These are phyloP conservation scores for Stenodera caucasica DNA, from an alignment of 2,888 invertebrate genomes.

Conservation along the genomic window DNA sequence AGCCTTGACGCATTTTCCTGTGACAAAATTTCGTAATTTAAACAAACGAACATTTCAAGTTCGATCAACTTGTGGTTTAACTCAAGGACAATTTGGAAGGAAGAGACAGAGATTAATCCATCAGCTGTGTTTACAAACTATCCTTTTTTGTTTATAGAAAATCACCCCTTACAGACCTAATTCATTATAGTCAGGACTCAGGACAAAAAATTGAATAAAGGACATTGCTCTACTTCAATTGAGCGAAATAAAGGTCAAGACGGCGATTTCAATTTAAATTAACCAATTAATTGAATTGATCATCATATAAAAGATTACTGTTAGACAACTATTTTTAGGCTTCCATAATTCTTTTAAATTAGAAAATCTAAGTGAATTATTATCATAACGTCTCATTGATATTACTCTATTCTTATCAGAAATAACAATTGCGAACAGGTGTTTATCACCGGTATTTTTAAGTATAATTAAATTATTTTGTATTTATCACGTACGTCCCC, in stretches of 20 bases:
- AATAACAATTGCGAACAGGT: slow-evolving; percentile 13
- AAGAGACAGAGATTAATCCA: neutral
- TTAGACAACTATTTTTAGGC: neutral
- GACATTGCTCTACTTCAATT: neutral
- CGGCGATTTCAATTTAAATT: slow-evolving; percentile 2
- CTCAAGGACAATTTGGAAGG: neutral
- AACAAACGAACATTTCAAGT: neutral
- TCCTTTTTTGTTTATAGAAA: neutral
- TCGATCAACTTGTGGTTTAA: neutral
- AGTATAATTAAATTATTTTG: neutral
- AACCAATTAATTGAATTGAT: neutral
- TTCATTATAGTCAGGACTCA: too few species aligned
- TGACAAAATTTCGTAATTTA: too few species aligned
- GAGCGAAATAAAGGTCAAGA: neutral
- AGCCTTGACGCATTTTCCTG: too few species aligned
- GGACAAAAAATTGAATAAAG: neutral
- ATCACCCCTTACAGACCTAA: too few species aligned
- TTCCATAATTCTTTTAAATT: too few species aligned
- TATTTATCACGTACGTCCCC: neutral
- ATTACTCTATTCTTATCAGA: slow-evolving; percentile 7
- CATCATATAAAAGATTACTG: neutral
- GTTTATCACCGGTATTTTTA: slow-evolving; percentile 14
- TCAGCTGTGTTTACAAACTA: neutral
- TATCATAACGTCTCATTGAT: too few species aligned
- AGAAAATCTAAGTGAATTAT: too few species aligned